Evolutionary conservation across 2,113 vertebrate genomes (phyloP).

Genomic region (Fregetta grallaria): DNA sequence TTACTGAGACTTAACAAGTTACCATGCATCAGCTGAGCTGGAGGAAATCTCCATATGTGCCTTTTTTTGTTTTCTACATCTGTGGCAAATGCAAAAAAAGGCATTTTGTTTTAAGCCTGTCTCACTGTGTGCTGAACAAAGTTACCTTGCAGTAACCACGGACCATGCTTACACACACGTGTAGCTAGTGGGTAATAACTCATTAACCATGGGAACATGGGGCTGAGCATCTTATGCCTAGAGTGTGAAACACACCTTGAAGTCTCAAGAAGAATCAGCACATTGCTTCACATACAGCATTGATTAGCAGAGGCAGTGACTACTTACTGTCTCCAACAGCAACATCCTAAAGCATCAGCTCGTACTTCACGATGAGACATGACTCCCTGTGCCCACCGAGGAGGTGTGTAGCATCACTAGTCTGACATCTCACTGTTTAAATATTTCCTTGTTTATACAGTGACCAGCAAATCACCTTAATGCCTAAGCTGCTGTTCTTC

Average conservation of each 20-base stretch:
- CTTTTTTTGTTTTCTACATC: neutral
- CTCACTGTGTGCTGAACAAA: neutral
- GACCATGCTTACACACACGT: neutral
- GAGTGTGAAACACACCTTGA: neutral
- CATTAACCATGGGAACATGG: rapidly evolving
- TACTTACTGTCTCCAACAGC: neutral
- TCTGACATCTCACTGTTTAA: neutral
- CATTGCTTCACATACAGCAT: rapidly evolving
- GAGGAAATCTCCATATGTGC: neutral
- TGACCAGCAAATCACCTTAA: rapidly evolving
- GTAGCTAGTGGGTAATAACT: neutral
- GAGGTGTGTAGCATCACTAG: neutral
- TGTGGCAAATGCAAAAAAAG: neutral
- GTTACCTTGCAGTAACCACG: neutral
- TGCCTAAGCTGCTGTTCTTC: neutral
- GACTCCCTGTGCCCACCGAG: neutral
- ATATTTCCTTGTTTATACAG: neutral
- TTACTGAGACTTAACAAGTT: neutral
- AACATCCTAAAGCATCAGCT: neutral
- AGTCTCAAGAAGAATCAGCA: neutral
- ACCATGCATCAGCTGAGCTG: neutral
- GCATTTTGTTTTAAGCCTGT: neutral
- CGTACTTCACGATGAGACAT: rapidly evolving
- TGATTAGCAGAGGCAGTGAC: neutral
- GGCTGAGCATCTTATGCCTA: neutral